Percentiles rank a stretch among this genome's conserved stretches.
Conservation (phyloP, 2,797 vertebrate species). For the Thamnophis elegans region DNA sequence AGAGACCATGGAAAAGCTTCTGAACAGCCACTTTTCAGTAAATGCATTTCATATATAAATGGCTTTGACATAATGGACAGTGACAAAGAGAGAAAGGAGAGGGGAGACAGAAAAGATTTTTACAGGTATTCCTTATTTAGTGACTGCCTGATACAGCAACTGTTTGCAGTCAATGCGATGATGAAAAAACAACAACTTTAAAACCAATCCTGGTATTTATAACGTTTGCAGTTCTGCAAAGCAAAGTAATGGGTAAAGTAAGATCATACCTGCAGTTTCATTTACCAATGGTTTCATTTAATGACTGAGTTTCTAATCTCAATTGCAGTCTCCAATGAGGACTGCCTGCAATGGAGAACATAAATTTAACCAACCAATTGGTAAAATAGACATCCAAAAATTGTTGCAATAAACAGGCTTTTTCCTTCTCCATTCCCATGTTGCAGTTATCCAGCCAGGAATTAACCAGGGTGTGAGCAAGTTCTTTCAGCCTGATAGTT, state of each 20-base stretch:
- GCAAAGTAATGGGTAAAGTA: not conserved
- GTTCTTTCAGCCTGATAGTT: not conserved
- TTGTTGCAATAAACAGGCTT: not conserved
- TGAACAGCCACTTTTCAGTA: not conserved
- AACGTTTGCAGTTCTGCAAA: not conserved
- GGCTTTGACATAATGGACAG: not conserved
- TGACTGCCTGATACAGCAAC: not conserved
- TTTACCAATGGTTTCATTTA: not conserved
- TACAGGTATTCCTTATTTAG: not conserved
- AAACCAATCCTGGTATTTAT: not conserved
- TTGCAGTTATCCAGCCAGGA: not conserved
- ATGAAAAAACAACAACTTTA: not conserved
- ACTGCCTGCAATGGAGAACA: not conserved
- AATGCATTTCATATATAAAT: fast-evolving
- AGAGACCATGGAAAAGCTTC: not conserved
- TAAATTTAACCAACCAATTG: not conserved
- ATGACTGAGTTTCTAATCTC: not conserved
- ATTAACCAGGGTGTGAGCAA: not conserved
- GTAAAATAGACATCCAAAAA: not conserved
- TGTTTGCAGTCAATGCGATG: not conserved
- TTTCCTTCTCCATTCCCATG: not conserved
- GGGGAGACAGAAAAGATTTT: not conserved
- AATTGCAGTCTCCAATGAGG: not conserved
- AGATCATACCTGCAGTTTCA: not conserved
- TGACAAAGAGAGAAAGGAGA: conserved; percentile 11